Base-by-base conservation (phyloP, 2,888 invertebrate genomes). In the Azorinus chamasolen region DNA sequence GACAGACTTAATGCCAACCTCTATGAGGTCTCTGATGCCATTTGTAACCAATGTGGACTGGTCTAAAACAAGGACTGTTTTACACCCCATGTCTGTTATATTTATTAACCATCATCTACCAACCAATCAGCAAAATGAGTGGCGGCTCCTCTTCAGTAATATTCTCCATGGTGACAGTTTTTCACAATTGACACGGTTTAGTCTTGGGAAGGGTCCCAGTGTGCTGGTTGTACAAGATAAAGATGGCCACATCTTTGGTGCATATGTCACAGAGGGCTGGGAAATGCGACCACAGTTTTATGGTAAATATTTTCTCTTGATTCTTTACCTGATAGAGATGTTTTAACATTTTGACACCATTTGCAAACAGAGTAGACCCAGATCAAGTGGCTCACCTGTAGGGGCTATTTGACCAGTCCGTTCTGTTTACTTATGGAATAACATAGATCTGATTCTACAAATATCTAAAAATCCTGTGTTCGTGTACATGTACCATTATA, bases 201-300 rank as follows among this genome's bases (percentile, higher is more conserved):
- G 92, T 25, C 18, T 83, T 14, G 81, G 88, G 18, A 83, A 91
- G 62, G 94, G 94, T 3, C 93, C 94, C 0, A 97, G 96, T 0
- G 93, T 98, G 0, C 93, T 98, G 4, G 95, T 98, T 45, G 94
- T 98, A 2, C 90, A 90, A 75, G 97, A 97, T 90, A 95, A 95
- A 77, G 95, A 95, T 80, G 96, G 96, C 10, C 95, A 96, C 91
- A 95, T 97, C 41, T 98, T 98, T 94, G 98, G 98, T 1, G 98
- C 97, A 14, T 98, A 96, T 94, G 97, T 97, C 0, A 95, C 97
- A 0, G 95, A 95, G 20, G 95, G 96, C 62, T 98, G 97, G 97
- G 92, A 94, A 0, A 90, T 96, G 25, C 94, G 96, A 16, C 96
- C 98, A 10, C 96, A 96, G 89, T 98, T 96, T 93, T 94, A 94